These are phyloP conservation scores for Perodicticus potto DNA, from an alignment of 2,797 vertebrate genomes.

Conservation along the genomic window DNA sequence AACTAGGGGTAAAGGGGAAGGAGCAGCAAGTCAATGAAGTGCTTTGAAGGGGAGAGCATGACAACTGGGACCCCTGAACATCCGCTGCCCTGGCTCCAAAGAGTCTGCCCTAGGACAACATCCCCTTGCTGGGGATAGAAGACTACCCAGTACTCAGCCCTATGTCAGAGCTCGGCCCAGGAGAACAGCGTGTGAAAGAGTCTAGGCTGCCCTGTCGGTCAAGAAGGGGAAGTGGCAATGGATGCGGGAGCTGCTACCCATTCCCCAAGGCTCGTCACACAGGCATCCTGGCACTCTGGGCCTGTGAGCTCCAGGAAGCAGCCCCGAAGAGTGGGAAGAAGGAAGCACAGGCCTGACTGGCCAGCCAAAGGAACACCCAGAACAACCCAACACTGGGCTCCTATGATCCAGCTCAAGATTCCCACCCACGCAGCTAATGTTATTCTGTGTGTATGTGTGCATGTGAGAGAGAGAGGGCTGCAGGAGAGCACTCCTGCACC, in stretches of 20 bases:
- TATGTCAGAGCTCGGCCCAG: background rate
- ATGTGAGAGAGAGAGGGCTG: background rate
- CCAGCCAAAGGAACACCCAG: background rate
- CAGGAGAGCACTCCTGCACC: constrained; percentile 28
- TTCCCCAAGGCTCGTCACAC: background rate
- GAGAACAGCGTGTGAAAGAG: background rate
- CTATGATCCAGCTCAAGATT: constrained; percentile 1
- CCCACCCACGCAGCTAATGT: constrained; percentile 50
- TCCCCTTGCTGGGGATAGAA: background rate
- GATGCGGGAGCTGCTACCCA: background rate
- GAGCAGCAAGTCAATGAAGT: constrained; percentile 15
- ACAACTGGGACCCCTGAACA: background rate
- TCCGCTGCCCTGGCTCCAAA: background rate
- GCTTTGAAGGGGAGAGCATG: background rate
- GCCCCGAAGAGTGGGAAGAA: constrained; percentile 17
- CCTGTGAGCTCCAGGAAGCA: background rate
- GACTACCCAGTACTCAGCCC: background rate
- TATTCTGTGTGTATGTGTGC: background rate
- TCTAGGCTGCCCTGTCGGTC: background rate
- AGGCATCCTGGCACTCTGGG: background rate
- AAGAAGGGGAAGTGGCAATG: background rate
- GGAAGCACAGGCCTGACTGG: background rate
- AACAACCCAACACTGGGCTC: background rate
- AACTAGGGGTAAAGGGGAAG: background rate
- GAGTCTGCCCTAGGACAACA: background rate